Evolutionary conservation across 2,888 invertebrate species (phyloP).

Genomic region (Sarcophaga caerulescens): DNA sequence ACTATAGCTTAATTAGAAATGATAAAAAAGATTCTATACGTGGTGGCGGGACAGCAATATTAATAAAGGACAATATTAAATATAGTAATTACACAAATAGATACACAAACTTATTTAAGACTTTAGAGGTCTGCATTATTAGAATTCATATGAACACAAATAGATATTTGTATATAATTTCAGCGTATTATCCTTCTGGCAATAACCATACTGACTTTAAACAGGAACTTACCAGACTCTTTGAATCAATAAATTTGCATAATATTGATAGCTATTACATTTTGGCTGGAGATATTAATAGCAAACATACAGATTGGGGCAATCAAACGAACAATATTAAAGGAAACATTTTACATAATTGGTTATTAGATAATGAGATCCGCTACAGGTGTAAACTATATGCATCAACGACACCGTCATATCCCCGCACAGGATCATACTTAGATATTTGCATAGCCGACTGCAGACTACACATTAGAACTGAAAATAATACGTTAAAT

Average conservation of each 20-base stretch:
- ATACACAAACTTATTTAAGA: too few species aligned
- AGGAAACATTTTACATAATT: too few species aligned
- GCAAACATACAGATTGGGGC: background rate
- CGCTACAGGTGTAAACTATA: background rate
- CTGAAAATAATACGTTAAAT: background rate
- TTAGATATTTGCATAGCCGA: background rate
- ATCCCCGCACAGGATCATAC: background rate
- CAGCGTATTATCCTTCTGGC: too few species aligned
- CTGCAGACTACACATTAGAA: background rate
- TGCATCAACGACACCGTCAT: background rate
- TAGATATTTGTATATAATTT: too few species aligned
- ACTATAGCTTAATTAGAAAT: background rate
- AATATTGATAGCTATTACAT: background rate
- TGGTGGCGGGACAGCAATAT: too few species aligned
- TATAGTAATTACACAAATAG: too few species aligned
- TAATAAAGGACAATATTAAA: too few species aligned
- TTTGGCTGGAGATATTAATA: too few species aligned
- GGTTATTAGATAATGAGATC: too few species aligned
- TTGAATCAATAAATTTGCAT: background rate
- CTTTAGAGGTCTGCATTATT: too few species aligned
- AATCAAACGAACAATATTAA: too few species aligned
- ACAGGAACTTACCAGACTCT: background rate
- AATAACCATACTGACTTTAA: background rate
- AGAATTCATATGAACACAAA: too few species aligned
- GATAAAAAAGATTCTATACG: background rate